Evolutionary conservation across 2,113 vertebrate species (phyloP).

Genomic region (Chloropsis cyanopogon): DNA sequence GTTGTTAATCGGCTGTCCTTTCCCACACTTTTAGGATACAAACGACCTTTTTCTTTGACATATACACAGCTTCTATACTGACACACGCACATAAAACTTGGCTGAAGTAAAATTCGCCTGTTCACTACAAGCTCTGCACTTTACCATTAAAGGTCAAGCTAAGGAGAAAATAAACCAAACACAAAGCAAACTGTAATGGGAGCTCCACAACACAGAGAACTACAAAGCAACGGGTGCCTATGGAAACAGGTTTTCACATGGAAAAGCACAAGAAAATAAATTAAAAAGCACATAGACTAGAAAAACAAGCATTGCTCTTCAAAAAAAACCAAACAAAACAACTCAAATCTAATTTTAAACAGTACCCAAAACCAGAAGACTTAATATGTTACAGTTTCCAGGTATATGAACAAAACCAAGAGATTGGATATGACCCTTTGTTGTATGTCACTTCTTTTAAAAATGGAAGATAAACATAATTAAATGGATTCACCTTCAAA

Average conservation of each 20-base stretch:
- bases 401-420: background rate
- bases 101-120: background rate
- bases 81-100: background rate
- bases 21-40: background rate
- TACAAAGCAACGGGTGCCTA: background rate
- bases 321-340: background rate
- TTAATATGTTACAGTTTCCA: background rate
- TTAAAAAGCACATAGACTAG: background rate
- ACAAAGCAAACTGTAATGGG: background rate
- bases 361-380: background rate
- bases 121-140: background rate
- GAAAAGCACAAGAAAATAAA: background rate
- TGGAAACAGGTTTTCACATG: background rate
- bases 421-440: conserved; percentile 52
- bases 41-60: background rate
- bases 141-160: background rate
- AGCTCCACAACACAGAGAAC: background rate
- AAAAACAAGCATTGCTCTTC: background rate
- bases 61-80: background rate
- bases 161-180: background rate
- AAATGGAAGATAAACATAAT: background rate
- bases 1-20: background rate
- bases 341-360: background rate
- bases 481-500: background rate
- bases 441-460: background rate